phyloP scores from a whole-genome alignment of 2,113 vertebrate genomes.

The Ammodytes marinus region DNA sequence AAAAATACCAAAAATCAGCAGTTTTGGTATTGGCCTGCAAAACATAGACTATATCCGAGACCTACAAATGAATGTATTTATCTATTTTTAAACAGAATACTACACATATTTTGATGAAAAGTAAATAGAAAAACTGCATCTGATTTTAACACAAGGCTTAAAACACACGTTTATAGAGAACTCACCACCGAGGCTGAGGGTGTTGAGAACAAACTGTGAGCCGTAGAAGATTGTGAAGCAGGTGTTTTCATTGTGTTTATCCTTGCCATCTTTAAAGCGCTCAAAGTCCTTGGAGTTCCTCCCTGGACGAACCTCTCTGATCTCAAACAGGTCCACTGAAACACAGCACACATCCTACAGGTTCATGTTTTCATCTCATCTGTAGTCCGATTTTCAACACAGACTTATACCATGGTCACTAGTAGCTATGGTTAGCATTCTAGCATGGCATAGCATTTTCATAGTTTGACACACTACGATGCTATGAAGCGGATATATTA shows the following conservation, averaged over 20 bases:
- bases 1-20: not conserved
- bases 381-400: too few relatives aligned
- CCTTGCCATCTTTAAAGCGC: conserved; percentile 88
- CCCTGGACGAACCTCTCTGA: conserved; percentile 93
- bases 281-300: conserved; percentile 97
- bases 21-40: not conserved
- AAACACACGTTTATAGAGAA: not conserved
- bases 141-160: not conserved
- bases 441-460: too few relatives aligned
- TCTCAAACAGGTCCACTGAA: conserved; percentile 95
- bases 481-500: too few relatives aligned
- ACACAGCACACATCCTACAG: not conserved
- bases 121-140: not conserved
- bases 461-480: too few relatives aligned
- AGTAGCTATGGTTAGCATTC: too few relatives aligned
- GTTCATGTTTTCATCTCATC: not conserved
- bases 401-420: too few relatives aligned
- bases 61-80: too few relatives aligned
- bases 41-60: not conserved
- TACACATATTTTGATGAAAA: not conserved
- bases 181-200: conserved; percentile 93
- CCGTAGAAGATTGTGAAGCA: conserved; percentile 96
- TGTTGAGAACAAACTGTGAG: conserved; percentile 94
- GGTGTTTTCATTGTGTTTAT: conserved; percentile 87
- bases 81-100: too few relatives aligned